Conservation (phyloP, 2,797 vertebrate species). For the Gallirallus australis region DNA sequence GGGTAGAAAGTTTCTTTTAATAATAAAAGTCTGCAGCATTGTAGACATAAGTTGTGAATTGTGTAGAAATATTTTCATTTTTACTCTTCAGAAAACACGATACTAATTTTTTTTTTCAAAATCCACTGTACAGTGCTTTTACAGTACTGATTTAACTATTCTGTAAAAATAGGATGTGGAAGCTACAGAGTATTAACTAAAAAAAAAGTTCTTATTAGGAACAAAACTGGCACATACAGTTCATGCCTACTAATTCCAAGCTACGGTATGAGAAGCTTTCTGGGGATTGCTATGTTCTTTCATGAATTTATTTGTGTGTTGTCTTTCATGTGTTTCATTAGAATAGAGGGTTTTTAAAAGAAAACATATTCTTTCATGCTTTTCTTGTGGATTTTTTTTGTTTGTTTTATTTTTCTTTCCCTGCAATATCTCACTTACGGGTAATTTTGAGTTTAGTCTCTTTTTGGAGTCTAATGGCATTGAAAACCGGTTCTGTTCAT, state of each 20-base stretch:
- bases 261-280: neutral
- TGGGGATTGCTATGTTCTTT: neutral
- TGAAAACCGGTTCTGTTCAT: neutral
- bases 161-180: neutral
- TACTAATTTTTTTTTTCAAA: neutral
- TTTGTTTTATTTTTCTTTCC: neutral
- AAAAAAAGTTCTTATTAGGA: neutral
- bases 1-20: neutral
- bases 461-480: neutral
- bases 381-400: neutral
- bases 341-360: neutral
- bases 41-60: neutral
- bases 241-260: neutral
- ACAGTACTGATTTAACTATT: neutral
- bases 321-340: neutral
- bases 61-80: neutral
- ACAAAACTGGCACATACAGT: neutral
- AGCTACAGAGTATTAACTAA: neutral
- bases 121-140: neutral
- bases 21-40: neutral
- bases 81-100: neutral
- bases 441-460: neutral
- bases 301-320: neutral
- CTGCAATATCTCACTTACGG: neutral
- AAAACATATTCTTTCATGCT: neutral